Evolutionary conservation across 2,797 vertebrate genomes (phyloP).

Genomic region (Halcyon badia): DNA sequence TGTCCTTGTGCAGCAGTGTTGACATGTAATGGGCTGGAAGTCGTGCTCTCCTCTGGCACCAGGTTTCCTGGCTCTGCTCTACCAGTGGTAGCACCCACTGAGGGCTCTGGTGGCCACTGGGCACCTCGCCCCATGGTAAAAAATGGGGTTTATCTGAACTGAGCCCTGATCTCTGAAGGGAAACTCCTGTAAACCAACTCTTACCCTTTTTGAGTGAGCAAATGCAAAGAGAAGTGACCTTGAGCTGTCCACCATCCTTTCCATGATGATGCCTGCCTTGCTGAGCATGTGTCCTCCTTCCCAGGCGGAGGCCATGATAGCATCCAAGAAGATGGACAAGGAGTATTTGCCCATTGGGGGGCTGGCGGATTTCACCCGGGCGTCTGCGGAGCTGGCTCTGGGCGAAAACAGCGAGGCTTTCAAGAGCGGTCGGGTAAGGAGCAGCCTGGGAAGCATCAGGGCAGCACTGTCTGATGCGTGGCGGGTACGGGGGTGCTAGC

Average conservation of each 20-base stretch:
- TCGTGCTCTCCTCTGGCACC: fast-evolving
- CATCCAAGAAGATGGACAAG: conserved; percentile 94
- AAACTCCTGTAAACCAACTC: not conserved
- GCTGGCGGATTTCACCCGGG: conserved; percentile 90
- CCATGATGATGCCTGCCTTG: fast-evolving
- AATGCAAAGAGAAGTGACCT: not conserved
- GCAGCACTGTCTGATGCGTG: fast-evolving
- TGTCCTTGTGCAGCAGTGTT: not conserved
- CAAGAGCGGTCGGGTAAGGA: conserved; percentile 91
- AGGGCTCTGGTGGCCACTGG: not conserved
- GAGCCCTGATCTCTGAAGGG: not conserved
- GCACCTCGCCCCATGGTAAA: fast-evolving
- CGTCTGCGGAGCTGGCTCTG: conserved; percentile 91
- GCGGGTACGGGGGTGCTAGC: not conserved
- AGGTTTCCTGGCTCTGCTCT: not conserved
- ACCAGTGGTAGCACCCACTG: fast-evolving
- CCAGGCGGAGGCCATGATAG: conserved; percentile 92
- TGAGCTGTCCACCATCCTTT: not conserved
- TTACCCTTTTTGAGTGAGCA: not conserved
- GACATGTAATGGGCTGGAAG: not conserved
- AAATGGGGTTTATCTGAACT: not conserved
- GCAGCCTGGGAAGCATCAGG: not conserved
- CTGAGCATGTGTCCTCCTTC: not conserved
- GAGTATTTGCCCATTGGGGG: conserved; percentile 93
- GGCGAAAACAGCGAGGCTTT: conserved; percentile 91